Percentiles rank a stretch among this genome's conserved stretches.
These are phyloP conservation scores for Eospalax fontanierii DNA, from an alignment of 2,797 vertebrate species.

Conservation along the genomic window DNA sequence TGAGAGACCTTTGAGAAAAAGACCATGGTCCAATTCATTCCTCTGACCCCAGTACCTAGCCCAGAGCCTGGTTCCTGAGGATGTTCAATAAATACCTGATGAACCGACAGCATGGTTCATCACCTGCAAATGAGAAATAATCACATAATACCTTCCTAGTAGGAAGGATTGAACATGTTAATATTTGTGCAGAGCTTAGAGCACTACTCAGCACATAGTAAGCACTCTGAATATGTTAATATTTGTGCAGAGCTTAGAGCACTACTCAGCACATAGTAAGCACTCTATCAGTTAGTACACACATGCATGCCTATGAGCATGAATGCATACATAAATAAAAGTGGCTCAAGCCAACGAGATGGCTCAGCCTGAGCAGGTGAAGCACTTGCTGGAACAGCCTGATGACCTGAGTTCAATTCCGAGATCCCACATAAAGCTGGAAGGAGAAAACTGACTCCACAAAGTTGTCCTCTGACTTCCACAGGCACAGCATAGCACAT, in stretches of 20 bases:
- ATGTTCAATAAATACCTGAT: constrained; percentile 41
- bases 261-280: background rate
- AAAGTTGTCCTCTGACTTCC: background rate
- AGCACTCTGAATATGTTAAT: constrained; percentile 12
- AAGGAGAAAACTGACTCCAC: background rate
- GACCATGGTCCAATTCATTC: background rate
- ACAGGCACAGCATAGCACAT: too few relatives aligned
- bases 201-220: background rate
- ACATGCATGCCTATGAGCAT: background rate
- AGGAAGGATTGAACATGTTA: constrained; percentile 33
- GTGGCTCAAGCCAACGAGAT: background rate
- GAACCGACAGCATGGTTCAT: constrained; percentile 25
- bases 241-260: constrained; percentile 38
- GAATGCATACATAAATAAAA: background rate
- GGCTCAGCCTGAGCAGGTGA: too few relatives aligned
- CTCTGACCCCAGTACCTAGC: background rate
- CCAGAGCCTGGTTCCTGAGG: background rate
- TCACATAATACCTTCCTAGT: constrained; percentile 41
- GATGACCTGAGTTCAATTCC: background rate
- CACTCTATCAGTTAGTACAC: background rate
- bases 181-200: constrained; percentile 34
- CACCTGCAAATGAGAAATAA: constrained; percentile 46
- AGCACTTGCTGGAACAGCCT: background rate
- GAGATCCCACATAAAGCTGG: background rate
- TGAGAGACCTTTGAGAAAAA: background rate